Percentiles rank a stretch among this genome's conserved stretches.
These are phyloP conservation scores for Danaus melanippus DNA, from an alignment of 1,140 invertebrate species.

Conservation along the genomic window DNA sequence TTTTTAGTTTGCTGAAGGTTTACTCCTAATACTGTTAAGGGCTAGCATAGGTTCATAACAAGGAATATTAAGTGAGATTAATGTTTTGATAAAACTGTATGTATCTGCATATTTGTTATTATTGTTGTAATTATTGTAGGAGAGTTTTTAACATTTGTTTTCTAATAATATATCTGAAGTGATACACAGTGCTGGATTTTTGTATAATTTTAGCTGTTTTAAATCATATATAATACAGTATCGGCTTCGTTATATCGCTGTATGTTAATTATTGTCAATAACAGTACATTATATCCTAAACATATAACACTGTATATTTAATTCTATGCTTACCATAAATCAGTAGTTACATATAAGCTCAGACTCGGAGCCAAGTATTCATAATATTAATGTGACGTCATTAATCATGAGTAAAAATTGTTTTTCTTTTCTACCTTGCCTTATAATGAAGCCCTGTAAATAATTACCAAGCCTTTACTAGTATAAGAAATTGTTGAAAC, in stretches of 20 bases:
- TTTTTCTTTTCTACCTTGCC: conserved; percentile 61
- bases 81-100: conserved; percentile 54
- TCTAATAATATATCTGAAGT: conserved; percentile 51
- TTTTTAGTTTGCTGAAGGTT: too few relatives aligned
- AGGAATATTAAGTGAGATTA: conserved; percentile 66
- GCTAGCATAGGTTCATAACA: conserved; percentile 50
- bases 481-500: conserved; percentile 66
- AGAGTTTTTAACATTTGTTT: conserved; percentile 68
- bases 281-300: neutral
- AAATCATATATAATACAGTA: conserved; percentile 31
- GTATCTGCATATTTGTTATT: conserved; percentile 61
- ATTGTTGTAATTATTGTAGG: conserved; percentile 67
- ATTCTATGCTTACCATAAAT: neutral
- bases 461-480: conserved; percentile 67
- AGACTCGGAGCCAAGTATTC: conserved; percentile 47
- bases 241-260: conserved; percentile 49
- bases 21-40: conserved; percentile 7
- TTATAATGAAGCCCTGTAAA: conserved; percentile 70
- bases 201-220: conserved; percentile 49
- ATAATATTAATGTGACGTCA: conserved; percentile 46
- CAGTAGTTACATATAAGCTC: neutral
- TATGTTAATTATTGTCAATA: neutral
- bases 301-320: neutral
- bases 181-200: conserved; percentile 49
- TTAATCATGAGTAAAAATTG: conserved; percentile 38